Percentiles rank a stretch among this genome's conserved stretches.
phyloP scores from a whole-genome alignment of 1,140 invertebrate species.

The Microplitis mediator region DNA sequence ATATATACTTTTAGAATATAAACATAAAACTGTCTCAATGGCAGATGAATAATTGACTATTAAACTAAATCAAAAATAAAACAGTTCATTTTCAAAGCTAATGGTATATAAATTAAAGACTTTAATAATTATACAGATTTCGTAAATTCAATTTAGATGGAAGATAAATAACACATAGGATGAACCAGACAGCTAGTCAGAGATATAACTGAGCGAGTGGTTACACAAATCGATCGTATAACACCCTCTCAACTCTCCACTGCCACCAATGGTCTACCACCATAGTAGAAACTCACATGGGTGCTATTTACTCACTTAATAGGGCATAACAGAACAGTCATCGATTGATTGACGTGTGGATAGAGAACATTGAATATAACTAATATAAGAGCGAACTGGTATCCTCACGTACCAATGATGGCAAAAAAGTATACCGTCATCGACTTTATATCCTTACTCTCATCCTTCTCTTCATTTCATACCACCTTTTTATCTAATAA shows the following conservation, averaged over 20 bases:
- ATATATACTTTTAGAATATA: too few species aligned
- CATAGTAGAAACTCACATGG: background rate
- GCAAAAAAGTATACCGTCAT: background rate
- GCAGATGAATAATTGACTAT: too few species aligned
- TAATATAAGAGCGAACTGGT: background rate
- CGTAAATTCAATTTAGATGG: too few species aligned
- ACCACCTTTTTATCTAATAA: background rate
- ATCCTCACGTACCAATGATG: background rate
- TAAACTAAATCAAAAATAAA: too few species aligned
- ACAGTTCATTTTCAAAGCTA: too few species aligned
- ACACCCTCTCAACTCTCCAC: background rate
- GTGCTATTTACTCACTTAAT: background rate
- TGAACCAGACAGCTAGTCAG: too few species aligned
- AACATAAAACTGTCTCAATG: too few species aligned
- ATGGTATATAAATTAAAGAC: too few species aligned
- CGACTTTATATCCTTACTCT: background rate
- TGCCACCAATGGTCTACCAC: background rate
- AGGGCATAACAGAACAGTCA: constrained; percentile 7
- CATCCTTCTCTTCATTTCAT: background rate
- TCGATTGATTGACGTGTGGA: background rate
- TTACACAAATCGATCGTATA: background rate
- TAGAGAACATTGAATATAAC: background rate
- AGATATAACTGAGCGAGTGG: background rate
- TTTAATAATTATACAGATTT: too few species aligned
- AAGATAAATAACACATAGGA: too few species aligned